Evolutionary conservation across 2,888 invertebrate species (phyloP), one percentile per base, ranked within the genome.

Genomic region (Cotesia congregata): DNA sequence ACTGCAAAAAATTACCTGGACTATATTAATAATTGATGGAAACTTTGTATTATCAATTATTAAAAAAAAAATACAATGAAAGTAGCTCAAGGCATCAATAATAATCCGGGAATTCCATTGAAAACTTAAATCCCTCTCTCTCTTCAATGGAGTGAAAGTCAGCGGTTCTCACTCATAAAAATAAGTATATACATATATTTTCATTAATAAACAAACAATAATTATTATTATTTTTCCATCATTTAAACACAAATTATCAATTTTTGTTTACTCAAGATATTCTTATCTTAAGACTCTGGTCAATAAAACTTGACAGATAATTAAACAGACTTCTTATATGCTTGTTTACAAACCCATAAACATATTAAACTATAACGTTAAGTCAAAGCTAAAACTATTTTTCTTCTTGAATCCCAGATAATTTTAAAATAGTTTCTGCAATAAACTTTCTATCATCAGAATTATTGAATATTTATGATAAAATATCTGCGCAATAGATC

Each of bases 161-260:
- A 65, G 65, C 30, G 65, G 65, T 65, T 38, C 65, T 65, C 65
- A 65, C 65, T 65, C 38, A 30, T 59, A 30, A 60, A 50, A 65
- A 2, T n/a, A 12, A 67, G 15, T 39, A 17, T 68, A 68, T 40
- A 41, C 12, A 50, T 50, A n/a, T n/a, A 30, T 59, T 12, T 60
- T 59, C 50, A 59, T 30, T 6, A 6, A 38, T 59, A 4, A 59
- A 70, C 30, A 12, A 30, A 30, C 30, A 30, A 30, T 30, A 30
- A 50, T 50, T 50, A 50, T 50, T 50, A 50, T 50, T 50, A 50
- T 50, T 50, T 50, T 50, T 50, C 50, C 50, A 50, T 68, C 5
- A 50, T 41, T 17, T n/a, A 60, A 60, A 30, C n/a, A 60, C n/a
- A 60, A 50, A 70, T 60, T 70, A 30, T 17, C 20, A 12, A 60